Evolutionary conservation across 30 jellyfish, hydroid and myxozoan genomes (phyloP), one percentile per base, ranked within the genome.

Genomic region (Catostylus mosaicus): DNA sequence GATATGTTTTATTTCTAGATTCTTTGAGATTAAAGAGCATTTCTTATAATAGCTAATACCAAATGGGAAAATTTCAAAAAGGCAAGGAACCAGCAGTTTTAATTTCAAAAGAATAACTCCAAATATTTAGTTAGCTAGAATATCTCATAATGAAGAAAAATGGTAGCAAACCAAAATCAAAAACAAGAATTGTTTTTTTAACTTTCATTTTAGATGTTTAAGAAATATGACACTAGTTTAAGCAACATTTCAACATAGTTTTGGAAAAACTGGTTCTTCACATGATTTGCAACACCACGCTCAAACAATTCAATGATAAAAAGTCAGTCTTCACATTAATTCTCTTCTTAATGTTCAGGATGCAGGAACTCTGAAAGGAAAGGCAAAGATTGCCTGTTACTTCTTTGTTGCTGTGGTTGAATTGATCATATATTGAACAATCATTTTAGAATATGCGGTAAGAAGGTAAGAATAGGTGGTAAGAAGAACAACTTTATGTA

Each of bases 341-440:
- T 43, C 8, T 59, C 38, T 7, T 24, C 18, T 61, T 38, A 73
- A 38, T 73, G 85, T 2, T n/a, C 85, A 24, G 85, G 85, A 60
- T 73, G 85, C 8, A 73, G 64, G 16, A 47, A 73, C 33, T 73
- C 85, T 73, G 23, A 7, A 48, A 73, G 26, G 32, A 67, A 67
- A 26, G 3, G 10, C 54, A 40, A 40, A 40, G 14, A 40, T 40
- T 40, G 14, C 11, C 54, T 40, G 14, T 5, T 40, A 7, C 7
- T 5, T 40, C 54, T 5, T 40, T 7, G 14, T 14, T n/a, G n/a
- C n/a, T n/a, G n/a, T n/a, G n/a, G n/a, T n/a, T n/a, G n/a, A n/a
- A n/a, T n/a, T n/a, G n/a, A 40, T 14, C 54, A 40, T 40, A 40
- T 5, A 40, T 7, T 7, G 14, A 14, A 40, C 54, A 40, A 40